A percentile compares a stretch with the other conserved stretches of the same genome.
These are phyloP conservation scores for Patella pellucida DNA, from an alignment of 2,888 invertebrate genomes.

Conservation along the genomic window DNA sequence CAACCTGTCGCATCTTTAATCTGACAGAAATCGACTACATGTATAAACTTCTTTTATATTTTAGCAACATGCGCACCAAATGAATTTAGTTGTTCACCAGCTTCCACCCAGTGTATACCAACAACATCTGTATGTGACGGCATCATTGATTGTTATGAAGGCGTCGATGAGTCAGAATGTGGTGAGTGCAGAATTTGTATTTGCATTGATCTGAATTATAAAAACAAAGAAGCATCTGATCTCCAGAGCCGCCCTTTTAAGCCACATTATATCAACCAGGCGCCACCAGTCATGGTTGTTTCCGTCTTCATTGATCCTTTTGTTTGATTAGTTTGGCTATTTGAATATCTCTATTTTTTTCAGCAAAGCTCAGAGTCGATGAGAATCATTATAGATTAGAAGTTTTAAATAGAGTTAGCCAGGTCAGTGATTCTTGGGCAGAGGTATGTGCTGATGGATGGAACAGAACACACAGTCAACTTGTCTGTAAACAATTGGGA, in stretches of 20 bases:
- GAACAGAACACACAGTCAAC: constrained; percentile 39
- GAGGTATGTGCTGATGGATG: constrained; percentile 53
- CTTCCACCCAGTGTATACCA: constrained; percentile 51
- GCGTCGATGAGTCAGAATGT: constrained; percentile 55
- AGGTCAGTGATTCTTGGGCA: constrained; percentile 41
- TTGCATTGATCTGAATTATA: neutral
- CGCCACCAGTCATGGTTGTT: too few relatives aligned
- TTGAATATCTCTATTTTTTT: neutral
- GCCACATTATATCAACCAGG: too few relatives aligned
- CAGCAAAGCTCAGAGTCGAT: neutral
- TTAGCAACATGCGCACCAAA: constrained; percentile 35
- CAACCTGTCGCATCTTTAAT: too few relatives aligned
- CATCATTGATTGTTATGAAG: constrained; percentile 50
- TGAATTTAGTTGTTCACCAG: constrained; percentile 47
- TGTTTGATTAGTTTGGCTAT: too few relatives aligned
- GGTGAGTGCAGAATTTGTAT: constrained; percentile 37
- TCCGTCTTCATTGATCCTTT: too few relatives aligned
- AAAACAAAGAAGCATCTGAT: neutral
- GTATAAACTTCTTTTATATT: too few relatives aligned
- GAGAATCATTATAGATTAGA: neutral
- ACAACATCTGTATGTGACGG: constrained; percentile 55
- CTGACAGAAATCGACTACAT: too few relatives aligned
- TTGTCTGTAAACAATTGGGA: constrained; percentile 50
- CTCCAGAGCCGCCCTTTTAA: too few relatives aligned
- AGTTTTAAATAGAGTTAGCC: constrained; percentile 31